A percentile compares a stretch with the other conserved stretches of the same genome.
These are phyloP conservation scores for Caerostris darwini DNA, from an alignment of 1,140 invertebrate species.

Conservation along the genomic window DNA sequence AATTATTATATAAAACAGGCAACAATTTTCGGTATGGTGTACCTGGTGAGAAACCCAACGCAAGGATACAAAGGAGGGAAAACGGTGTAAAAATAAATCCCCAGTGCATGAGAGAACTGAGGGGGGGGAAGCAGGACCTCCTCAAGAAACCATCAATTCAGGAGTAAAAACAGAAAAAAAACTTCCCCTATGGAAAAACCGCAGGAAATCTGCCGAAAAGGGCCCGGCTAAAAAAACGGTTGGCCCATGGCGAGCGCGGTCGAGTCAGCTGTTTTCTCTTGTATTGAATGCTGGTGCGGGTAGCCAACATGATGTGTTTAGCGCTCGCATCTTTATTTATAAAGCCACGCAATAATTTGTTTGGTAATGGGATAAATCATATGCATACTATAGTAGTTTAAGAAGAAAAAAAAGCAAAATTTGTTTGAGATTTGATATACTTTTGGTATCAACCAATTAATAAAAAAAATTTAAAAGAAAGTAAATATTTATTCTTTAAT, in stretches of 20 bases:
- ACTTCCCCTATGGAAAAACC: constrained; percentile 61
- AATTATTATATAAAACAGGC: constrained; percentile 62
- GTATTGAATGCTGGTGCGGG: constrained; percentile 41
- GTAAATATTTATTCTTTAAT: too few relatives aligned
- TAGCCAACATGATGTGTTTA: constrained; percentile 35
- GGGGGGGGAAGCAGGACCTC: constrained; percentile 44
- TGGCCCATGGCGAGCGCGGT: constrained; percentile 74
- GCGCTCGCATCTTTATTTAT: constrained; percentile 21
- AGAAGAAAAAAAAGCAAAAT: too few relatives aligned
- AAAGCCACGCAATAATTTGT: neutral
- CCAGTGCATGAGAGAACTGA: neutral
- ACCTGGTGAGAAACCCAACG: constrained; percentile 75
- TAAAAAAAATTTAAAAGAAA: too few relatives aligned
- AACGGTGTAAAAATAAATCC: constrained; percentile 71
- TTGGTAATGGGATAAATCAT: too few relatives aligned
- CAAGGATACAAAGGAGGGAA: constrained; percentile 44
- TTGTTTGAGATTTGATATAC: too few relatives aligned
- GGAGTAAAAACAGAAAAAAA: constrained; percentile 68
- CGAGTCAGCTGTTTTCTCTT: constrained; percentile 75
- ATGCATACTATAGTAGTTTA: too few relatives aligned
- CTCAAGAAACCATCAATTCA: constrained; percentile 78
- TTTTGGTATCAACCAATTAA: too few relatives aligned
- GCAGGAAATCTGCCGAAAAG: constrained; percentile 76
- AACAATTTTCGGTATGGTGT: constrained; percentile 40
- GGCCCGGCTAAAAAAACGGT: constrained; percentile 71